Base-by-base conservation (phyloP, 2,888 invertebrate species). In the Trichogramma evanescens region DNA sequence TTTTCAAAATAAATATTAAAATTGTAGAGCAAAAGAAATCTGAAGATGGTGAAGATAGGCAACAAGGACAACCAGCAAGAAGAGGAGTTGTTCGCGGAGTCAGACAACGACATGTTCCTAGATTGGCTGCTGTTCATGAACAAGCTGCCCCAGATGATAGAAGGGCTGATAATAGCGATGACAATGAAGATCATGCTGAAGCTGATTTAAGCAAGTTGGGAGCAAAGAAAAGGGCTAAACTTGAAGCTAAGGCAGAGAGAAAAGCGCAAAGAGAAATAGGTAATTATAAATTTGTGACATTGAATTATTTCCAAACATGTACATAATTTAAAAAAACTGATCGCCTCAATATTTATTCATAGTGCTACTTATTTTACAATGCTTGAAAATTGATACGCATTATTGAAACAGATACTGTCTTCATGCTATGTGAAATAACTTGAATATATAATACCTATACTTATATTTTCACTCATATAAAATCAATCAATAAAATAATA, bases 231-330 rank as follows among this genome's bases (percentile, higher is more conserved):
- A 82, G 91, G 42, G 93, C 92, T 0, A 98, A 98, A 77, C 77
- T 97, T 49, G 95, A 95, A 80, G 93, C 93, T 0, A 98, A 98
- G 77, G 87, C 90, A 66, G 95, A 91, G 74, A 93, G 88, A 76
- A 89, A 88, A 73, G 84, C 86, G 54, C 87, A 87, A 65, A 83
- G 91, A 67, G 96, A 94, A 81, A 61, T 64, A 45, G 65, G 62
- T 64, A 58, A 1, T 1, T 26, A 26, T 51, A 48, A 13, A 0
- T 13, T 13, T 10, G 26, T 26, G 26, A 26, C 26, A 26, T 4
- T 48, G 48, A 6, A 6, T 48, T 10, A 13, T 10, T 46, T 46
- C 9, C 10, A 4, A 6, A 5, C 10, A 4, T 5, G 6, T n/a
- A 48, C 10, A 9, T 10, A 46, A 46, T 46, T 46, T 9, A 46